These are phyloP conservation scores for Anguilla marmorata DNA, from an alignment of 2,797 vertebrate species.

Conservation along the genomic window DNA sequence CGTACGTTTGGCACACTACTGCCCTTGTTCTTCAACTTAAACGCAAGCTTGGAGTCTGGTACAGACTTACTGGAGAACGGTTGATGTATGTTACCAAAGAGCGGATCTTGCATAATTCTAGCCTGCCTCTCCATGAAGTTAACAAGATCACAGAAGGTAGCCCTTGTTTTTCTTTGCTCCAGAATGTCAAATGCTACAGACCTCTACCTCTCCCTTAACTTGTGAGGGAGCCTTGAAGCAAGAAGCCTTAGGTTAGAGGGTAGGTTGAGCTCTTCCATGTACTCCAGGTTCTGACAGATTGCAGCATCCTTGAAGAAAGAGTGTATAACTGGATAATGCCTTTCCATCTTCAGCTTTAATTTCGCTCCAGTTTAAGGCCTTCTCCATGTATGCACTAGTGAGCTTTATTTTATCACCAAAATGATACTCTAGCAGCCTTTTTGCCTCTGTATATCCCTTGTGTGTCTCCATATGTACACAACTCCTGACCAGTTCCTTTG, in stretches of 20 bases:
- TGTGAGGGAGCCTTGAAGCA: background rate
- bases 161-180: background rate
- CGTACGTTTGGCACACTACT: too few species aligned
- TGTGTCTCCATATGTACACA: background rate
- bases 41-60: too few species aligned
- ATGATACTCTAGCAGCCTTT: background rate
- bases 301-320: background rate
- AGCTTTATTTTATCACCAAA: background rate
- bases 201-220: background rate
- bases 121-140: background rate
- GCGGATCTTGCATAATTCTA: background rate
- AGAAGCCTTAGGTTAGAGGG: background rate
- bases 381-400: background rate
- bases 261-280: background rate
- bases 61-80: background rate
- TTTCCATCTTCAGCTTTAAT: background rate
- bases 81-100: background rate
- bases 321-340: background rate
- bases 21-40: too few species aligned
- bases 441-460: background rate
- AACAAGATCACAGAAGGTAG: background rate
- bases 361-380: background rate
- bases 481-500: background rate
- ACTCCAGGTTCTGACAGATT: background rate
- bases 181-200: background rate